A percentile compares a stretch with the other conserved stretches of the same genome.
Evolutionary conservation across 2,113 vertebrate genomes (phyloP).

Genomic region (Indicator indicator): DNA sequence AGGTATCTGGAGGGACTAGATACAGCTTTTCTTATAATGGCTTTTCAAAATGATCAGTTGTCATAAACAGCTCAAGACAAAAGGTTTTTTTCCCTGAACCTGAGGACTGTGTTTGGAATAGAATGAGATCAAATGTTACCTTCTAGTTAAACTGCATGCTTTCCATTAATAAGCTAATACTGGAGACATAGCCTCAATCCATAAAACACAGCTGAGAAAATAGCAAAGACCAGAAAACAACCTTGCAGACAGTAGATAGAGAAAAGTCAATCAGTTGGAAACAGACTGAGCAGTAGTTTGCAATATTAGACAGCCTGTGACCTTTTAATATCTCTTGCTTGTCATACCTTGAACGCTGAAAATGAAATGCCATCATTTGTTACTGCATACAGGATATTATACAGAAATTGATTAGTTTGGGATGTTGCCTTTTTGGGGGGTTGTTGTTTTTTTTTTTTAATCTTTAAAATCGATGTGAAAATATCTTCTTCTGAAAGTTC

Average conservation of each 20-base stretch:
- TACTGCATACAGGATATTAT: background rate
- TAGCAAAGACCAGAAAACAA: background rate
- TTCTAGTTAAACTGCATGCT: background rate
- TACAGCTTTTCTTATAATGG: background rate
- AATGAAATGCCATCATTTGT: background rate
- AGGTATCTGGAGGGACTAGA: background rate
- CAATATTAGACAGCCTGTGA: constrained; percentile 2
- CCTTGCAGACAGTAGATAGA: background rate
- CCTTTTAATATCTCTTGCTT: constrained; percentile 15
- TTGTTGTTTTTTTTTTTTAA: background rate
- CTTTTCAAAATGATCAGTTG: background rate
- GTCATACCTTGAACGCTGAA: background rate
- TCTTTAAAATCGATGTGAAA: background rate
- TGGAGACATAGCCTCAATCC: background rate
- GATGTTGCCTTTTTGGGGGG: background rate
- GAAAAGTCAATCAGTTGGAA: background rate
- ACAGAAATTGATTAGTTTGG: background rate
- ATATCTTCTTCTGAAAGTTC: background rate
- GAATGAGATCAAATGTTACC: background rate
- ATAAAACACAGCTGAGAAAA: background rate
- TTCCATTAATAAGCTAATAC: background rate
- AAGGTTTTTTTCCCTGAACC: background rate
- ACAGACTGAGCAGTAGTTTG: background rate
- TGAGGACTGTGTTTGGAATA: background rate
- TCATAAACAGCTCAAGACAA: background rate